phyloP scores from a whole-genome alignment of 2,888 invertebrate genomes.

The Phalera bucephala region DNA sequence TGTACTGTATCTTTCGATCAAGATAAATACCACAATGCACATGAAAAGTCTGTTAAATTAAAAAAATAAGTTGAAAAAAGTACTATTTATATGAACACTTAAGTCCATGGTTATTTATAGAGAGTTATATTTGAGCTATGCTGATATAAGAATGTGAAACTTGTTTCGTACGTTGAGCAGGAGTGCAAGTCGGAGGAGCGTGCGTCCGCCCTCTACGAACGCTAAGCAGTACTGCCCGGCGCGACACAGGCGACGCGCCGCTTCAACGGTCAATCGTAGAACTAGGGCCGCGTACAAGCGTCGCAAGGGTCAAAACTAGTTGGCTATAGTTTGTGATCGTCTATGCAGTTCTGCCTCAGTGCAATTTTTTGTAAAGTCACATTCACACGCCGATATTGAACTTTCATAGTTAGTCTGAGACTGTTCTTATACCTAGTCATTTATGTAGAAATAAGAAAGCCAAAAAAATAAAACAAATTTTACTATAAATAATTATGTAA shows the following conservation, averaged over 20 bases:
- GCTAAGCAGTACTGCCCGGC: constrained; percentile 57
- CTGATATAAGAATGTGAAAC: constrained; percentile 52
- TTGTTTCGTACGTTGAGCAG: constrained; percentile 65
- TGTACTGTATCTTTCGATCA: constrained; percentile 57
- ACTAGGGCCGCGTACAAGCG: constrained; percentile 56
- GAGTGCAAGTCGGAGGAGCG: constrained; percentile 35
- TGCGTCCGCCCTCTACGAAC: constrained; percentile 60
- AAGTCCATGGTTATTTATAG: constrained; percentile 58
- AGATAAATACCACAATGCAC: constrained; percentile 71
- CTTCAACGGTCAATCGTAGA: constrained; percentile 47
- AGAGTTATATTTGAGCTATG: constrained; percentile 30
- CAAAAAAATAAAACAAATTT: too few species aligned
- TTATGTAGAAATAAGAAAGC: too few species aligned
- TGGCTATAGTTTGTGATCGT: constrained; percentile 32
- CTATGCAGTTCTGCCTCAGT: constrained; percentile 11
- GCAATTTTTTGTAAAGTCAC: background rate
- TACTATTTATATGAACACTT: constrained; percentile 43
- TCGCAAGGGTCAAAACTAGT: constrained; percentile 58
- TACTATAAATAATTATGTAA: too few species aligned
- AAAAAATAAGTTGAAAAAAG: constrained; percentile 43
- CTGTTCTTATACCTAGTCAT: too few species aligned
- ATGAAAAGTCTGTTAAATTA: constrained; percentile 51
- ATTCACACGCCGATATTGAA: too few species aligned
- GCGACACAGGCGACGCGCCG: constrained; percentile 62
- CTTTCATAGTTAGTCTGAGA: too few species aligned